Evolutionary conservation across 2,888 invertebrate species (phyloP).

Genomic region (Lasioglossum malachurum): DNA sequence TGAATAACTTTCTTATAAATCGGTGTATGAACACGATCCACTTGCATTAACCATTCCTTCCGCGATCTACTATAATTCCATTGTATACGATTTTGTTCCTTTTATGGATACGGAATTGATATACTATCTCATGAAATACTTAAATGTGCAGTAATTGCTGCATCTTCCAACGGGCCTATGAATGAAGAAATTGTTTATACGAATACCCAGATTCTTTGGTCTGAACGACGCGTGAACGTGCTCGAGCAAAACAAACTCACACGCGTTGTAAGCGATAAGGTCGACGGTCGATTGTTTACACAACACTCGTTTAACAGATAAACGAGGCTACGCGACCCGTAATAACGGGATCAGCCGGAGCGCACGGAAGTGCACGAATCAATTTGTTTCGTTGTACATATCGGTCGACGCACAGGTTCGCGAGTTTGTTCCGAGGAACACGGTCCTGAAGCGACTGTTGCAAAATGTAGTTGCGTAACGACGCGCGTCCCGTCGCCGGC

Average conservation of each 20-base stretch:
- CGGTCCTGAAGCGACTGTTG: slow-evolving; percentile 1
- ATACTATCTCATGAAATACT: no score
- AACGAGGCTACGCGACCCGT: neutral
- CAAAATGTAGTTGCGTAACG: slow-evolving; percentile 35
- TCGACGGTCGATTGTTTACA: neutral
- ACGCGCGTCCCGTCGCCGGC: slow-evolving; percentile 14
- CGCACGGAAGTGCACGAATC: neutral
- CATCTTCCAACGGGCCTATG: neutral
- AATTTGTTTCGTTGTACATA: neutral
- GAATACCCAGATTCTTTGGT: neutral
- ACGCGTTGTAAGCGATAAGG: neutral
- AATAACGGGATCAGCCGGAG: neutral
- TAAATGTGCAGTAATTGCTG: no score
- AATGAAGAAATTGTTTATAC: neutral
- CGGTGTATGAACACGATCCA: no score
- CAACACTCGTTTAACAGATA: neutral
- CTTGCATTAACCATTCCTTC: no score
- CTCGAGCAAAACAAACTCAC: neutral
- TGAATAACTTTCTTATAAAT: no score
- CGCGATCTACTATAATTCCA: no score
- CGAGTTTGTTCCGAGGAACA: neutral
- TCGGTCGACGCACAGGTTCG: neutral
- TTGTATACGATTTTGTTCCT: no score
- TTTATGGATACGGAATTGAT: no score
- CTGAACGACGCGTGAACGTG: neutral